A percentile compares a stretch with the other conserved stretches of the same genome.
These are phyloP conservation scores for Alviniconcha strummeri DNA, from an alignment of 2,888 invertebrate genomes.

Conservation along the genomic window DNA sequence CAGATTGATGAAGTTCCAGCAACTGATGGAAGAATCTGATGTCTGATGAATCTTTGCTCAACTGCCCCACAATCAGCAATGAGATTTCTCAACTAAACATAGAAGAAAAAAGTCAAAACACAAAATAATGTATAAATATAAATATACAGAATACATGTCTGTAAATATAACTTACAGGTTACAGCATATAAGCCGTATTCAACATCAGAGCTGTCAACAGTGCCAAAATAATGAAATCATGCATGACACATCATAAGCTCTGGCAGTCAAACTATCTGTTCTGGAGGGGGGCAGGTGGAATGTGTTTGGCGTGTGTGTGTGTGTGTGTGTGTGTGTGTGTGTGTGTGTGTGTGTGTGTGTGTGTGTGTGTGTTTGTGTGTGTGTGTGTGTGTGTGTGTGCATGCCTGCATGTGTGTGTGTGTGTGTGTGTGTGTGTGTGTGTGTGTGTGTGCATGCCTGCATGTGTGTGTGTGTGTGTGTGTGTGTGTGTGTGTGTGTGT, in stretches of 20 bases:
- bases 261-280: too few relatives aligned
- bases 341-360: background rate
- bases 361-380: background rate
- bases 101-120: too few relatives aligned
- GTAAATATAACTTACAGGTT: background rate
- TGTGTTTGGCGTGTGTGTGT: background rate
- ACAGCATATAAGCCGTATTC: background rate
- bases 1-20: too few relatives aligned
- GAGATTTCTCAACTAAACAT: too few relatives aligned
- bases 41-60: too few relatives aligned
- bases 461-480: background rate
- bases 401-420: background rate
- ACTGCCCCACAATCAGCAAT: too few relatives aligned
- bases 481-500: background rate
- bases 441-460: too few relatives aligned
- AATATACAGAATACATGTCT: background rate
- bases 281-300: background rate
- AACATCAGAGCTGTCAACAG: background rate
- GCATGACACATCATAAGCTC: background rate
- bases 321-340: background rate
- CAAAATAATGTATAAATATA: background rate
- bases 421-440: too few relatives aligned
- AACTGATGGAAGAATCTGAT: too few relatives aligned
- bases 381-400: background rate
- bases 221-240: background rate